Evolutionary conservation across 2,888 invertebrate species (phyloP), one percentile per base, ranked within the genome.

Genomic region (Lasioglossum figueresi): DNA sequence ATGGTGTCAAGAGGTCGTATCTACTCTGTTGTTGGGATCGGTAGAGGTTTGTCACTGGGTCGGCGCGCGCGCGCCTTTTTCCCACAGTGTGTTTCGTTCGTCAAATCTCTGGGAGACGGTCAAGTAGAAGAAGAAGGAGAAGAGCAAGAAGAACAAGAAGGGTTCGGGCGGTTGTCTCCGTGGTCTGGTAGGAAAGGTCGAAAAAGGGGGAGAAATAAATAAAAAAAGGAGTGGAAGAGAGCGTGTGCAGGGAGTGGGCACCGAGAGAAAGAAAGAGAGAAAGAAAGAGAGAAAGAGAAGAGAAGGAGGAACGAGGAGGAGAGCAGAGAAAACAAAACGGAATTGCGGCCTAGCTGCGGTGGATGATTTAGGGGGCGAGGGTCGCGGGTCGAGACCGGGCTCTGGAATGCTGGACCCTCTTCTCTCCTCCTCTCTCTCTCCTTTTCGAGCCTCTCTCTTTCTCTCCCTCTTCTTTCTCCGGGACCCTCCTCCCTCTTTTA

Each of bases 291-390:
- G 76, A 77, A 34, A 71, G 83, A 79, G n/a, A 88, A 84, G 83
- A 83, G 86, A 86, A 82, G 71, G 78, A 86, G 86, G 82, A 88
- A 80, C 74, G 82, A 83, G 80, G 84, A 87, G 88, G 90, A 91
- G 90, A 88, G 91, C 90, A 89, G 91, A 93, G 92, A 93, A 94
- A 94, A 94, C 93, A 94, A 94, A 94, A 94, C 94, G 92, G 92
- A 94, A 94, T 94, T 93, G 94, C 94, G 93, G 94, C 91, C 94
- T 94, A 93, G 94, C 92, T 90, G 90, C 92, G 93, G 93, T 94
- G 94, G 94, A 95, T 95, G 95, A 95, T 95, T 95, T 95, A 95
- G 95, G 94, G 94, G 94, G 93, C 94, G 94, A 93, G 94, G 95
- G 94, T 95, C 94, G 95, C 93, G 95, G 94, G 94, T 94, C 94